Evolutionary conservation across 2,113 vertebrate genomes (phyloP).

Genomic region (zebrafish (Danio rerio)): GRCz12tu NC_133193.1:6058001-6058500

Average conservation of each 20-base stretch:
- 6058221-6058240: not conserved
- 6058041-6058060: not conserved
- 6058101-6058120: not conserved
- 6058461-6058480: slow-evolving; percentile 14
- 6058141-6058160: not conserved
- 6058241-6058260: slow-evolving; percentile 28
- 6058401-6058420: not conserved
- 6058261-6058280: slow-evolving; percentile 17
- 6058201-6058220: slow-evolving; percentile 16
- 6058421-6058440: not conserved
- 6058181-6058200: not conserved
- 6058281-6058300: not conserved
- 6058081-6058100: not conserved
- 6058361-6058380: not conserved
- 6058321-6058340: slow-evolving; percentile 3
- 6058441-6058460: slow-evolving; percentile 11
- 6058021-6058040: not conserved
- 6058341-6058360: not conserved
- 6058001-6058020: not conserved
- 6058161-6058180: not conserved
- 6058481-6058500: slow-evolving; percentile 5
- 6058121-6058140: not conserved
- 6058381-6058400: slow-evolving; percentile 11
- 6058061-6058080: not conserved
- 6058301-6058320: slow-evolving; percentile 6